Percentiles rank a stretch among this genome's conserved stretches.
phyloP scores from a whole-genome alignment of 2,888 invertebrate genomes.

The Rhamphomyia laevipes region DNA sequence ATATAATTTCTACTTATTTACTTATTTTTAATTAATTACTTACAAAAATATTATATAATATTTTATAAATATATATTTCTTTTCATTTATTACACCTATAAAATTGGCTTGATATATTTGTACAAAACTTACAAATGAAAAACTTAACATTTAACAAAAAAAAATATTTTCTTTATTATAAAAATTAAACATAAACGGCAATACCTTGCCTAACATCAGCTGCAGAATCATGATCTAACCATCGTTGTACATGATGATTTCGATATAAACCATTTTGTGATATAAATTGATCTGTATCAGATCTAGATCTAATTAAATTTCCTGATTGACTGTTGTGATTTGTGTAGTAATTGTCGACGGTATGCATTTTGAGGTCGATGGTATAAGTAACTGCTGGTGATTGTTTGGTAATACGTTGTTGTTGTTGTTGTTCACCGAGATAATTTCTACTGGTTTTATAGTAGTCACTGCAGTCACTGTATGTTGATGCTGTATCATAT shows the following conservation, averaged over 20 bases:
- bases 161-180: background rate
- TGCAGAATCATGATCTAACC: constrained; percentile 42
- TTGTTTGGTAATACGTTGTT: background rate
- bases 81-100: too few relatives aligned
- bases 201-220: constrained; percentile 16
- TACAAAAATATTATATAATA: too few relatives aligned
- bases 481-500: constrained; percentile 38
- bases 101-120: too few relatives aligned
- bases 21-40: too few relatives aligned
- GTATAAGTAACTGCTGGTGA: constrained; percentile 28
- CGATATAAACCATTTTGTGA: too few relatives aligned
- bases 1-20: too few relatives aligned
- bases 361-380: constrained; percentile 43
- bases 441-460: constrained; percentile 14
- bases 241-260: constrained; percentile 42
- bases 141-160: too few relatives aligned
- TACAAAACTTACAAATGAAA: too few relatives aligned
- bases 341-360: constrained; percentile 38
- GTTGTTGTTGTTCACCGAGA: constrained; percentile 1
- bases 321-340: too few relatives aligned
- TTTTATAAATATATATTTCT: too few relatives aligned
- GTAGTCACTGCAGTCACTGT: constrained; percentile 28
- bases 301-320: too few relatives aligned
- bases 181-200: constrained; percentile 16
- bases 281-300: too few relatives aligned